Percentiles rank a stretch among this genome's conserved stretches.
Evolutionary conservation across 2,113 vertebrate species (phyloP).

Genomic region (Menura novaehollandiae): DNA sequence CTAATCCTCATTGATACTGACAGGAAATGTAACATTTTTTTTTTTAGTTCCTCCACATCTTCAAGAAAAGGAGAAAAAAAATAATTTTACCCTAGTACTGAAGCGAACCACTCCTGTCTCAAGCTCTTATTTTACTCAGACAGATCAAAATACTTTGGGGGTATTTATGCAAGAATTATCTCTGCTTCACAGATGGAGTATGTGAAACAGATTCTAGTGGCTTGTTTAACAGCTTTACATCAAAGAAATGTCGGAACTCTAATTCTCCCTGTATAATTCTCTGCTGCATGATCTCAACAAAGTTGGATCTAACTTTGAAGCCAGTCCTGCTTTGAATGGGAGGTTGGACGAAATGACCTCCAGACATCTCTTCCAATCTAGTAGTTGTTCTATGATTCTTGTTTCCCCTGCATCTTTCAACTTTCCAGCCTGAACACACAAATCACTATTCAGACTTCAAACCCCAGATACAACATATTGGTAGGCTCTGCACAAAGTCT

Average conservation of each 20-base stretch:
- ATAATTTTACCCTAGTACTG: not conserved
- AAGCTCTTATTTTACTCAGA: not conserved
- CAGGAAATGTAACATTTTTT: not conserved
- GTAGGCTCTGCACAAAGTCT: not conserved
- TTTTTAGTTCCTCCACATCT: not conserved
- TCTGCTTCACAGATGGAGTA: conserved; percentile 6
- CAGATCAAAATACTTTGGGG: conserved; percentile 26
- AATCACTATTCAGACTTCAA: not conserved
- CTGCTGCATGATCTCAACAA: not conserved
- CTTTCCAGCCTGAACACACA: not conserved
- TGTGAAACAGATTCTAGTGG: not conserved
- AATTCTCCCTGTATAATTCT: not conserved
- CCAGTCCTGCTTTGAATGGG: not conserved
- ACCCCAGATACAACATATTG: not conserved
- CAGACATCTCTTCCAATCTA: not conserved
- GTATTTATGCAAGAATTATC: conserved; percentile 25
- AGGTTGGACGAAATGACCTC: not conserved
- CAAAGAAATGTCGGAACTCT: not conserved
- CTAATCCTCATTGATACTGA: not conserved
- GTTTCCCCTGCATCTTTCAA: not conserved
- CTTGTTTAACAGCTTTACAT: conserved; percentile 26
- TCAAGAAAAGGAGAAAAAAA: not conserved
- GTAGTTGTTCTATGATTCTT: not conserved
- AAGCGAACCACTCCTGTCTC: not conserved
- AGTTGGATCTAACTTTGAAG: conserved; percentile 8